Conservation (phyloP, 2,113 vertebrate genomes). For the Pseudonaja textilis region DNA sequence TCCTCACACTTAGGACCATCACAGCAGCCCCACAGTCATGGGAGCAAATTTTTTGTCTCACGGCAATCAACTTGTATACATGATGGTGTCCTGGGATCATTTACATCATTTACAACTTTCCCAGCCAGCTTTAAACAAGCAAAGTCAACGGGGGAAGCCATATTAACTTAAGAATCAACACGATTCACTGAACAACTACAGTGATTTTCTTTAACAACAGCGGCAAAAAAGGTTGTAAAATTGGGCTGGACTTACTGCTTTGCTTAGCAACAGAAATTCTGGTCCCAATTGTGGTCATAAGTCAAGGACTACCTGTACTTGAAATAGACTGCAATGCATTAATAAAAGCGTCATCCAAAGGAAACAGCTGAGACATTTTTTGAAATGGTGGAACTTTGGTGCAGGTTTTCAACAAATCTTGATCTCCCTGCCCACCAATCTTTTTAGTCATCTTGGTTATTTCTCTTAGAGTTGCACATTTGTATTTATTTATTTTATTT, state of each 20-base stretch:
- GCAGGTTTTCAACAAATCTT: not conserved
- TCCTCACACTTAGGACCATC: not conserved
- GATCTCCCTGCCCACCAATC: not conserved
- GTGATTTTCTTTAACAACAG: not conserved
- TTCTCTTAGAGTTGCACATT: not conserved
- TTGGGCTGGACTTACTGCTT: not conserved
- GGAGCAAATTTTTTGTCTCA: not conserved
- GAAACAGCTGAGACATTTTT: not conserved
- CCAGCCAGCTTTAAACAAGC: not conserved
- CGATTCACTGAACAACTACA: not conserved
- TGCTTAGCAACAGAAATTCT: not conserved
- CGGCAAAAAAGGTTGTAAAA: not conserved
- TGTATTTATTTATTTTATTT: constrained; percentile 12
- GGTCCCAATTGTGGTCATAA: not conserved
- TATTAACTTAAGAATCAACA: not conserved
- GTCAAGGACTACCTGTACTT: not conserved
- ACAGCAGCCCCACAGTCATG: not conserved
- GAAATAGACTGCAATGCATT: not conserved
- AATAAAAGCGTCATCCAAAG: not conserved
- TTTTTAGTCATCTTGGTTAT: not conserved
- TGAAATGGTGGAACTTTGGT: not conserved
- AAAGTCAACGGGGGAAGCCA: not conserved
- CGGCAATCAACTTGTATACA: not conserved
- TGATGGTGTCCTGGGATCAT: not conserved
- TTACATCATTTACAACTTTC: not conserved